These are phyloP conservation scores for Semotilus atromaculatus DNA, from an alignment of 2,797 vertebrate genomes.

Conservation along the genomic window DNA sequence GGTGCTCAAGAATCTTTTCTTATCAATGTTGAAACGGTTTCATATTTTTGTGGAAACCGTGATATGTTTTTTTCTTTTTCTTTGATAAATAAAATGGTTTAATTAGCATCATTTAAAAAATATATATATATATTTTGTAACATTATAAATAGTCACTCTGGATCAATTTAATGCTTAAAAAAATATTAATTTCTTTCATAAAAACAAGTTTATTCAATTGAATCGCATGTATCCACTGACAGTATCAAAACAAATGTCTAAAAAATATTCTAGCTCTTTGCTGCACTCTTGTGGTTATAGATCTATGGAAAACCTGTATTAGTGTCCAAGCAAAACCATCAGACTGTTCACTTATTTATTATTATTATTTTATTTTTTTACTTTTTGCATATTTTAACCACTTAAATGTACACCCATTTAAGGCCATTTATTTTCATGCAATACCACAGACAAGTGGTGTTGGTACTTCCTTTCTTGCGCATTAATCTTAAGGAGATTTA, in stretches of 20 bases:
- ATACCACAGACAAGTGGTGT: background rate
- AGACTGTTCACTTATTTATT: background rate
- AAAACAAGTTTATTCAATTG: background rate
- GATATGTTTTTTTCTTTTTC: too few relatives aligned
- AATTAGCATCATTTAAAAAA: background rate
- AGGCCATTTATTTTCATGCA: background rate
- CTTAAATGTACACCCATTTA: background rate
- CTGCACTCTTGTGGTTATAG: constrained; percentile 71
- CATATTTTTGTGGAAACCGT: background rate
- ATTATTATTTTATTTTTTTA: too few relatives aligned
- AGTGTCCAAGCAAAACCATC: background rate
- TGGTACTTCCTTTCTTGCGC: background rate
- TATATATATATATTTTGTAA: background rate
- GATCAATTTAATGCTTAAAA: background rate
- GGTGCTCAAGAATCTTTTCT: background rate
- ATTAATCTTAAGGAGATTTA: background rate
- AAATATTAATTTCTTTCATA: background rate
- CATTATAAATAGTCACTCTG: background rate
- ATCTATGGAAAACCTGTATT: background rate
- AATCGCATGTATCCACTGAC: background rate
- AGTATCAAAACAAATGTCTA: background rate
- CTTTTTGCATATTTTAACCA: background rate
- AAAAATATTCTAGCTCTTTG: constrained; percentile 35
- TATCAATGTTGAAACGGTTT: background rate
- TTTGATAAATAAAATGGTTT: background rate